Evolutionary conservation across 2,888 invertebrate genomes (phyloP), one percentile per base, ranked within the genome.

Genomic region (Athetis lepigone): DNA sequence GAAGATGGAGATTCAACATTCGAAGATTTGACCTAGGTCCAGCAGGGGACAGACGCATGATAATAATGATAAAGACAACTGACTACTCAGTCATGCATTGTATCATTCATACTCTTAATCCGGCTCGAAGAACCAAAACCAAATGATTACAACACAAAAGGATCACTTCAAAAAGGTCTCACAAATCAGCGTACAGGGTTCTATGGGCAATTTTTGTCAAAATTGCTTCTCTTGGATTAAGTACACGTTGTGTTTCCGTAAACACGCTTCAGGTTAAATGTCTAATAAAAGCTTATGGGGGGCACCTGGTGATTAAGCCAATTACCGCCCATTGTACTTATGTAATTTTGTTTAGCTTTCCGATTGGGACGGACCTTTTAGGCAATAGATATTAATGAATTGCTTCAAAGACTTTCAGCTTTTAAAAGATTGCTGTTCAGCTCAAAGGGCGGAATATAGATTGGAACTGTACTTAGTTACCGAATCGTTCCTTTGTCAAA

Each of bases 281-380:
- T 81, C 47, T 86, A 82, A 91, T 91, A 90, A 91, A 91, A 87
- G 70, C 81, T 87, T 85, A 91, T 84, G 75, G 82, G 45, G 62
- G 72, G 80, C 83, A 81, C 77, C 63, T 80, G 79, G 85, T 86
- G 86, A 90, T 90, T 90, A 90, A 87, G 81, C 74, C 84, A 86
- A 88, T 89, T 88, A 88, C 86, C 76, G 81, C 75, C 79, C 75
- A 86, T 88, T 86, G 85, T 86, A 78, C 83, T 71, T 69, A 64
- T 77, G 66, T 82, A 77, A 82, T 86, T 86, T 79, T 86, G 80
- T 87, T 86, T 86, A 85, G 79, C 79, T 83, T 82, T 81, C 73
- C 80, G 70, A 83, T 83, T 70, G 76, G 75, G 71, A 60, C 45
- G 39, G 40, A 79, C 79, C 75, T 81, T 80, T 73, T 71, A 54